Conservation (phyloP, 1,140 invertebrate species). For the Pseudomyrmex concolor region DNA sequence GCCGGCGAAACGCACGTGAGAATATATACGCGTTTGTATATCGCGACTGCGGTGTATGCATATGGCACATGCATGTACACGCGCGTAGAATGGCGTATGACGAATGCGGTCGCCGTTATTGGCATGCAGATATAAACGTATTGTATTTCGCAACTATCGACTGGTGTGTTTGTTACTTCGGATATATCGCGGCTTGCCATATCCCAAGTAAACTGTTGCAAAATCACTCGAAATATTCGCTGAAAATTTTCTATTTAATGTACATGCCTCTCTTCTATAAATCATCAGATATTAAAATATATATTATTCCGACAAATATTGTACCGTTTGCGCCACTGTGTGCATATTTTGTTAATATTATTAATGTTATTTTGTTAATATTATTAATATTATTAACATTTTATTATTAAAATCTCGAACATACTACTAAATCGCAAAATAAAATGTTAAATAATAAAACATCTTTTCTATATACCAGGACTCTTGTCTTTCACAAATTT, state of each 20-base stretch:
- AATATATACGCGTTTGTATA: conserved; percentile 7
- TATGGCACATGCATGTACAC: neutral
- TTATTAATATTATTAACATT: too few relatives aligned
- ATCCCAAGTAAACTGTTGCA: neutral
- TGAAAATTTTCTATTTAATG: too few relatives aligned
- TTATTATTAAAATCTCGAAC: too few relatives aligned
- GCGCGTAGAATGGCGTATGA: conserved; percentile 28
- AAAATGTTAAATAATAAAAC: too few relatives aligned
- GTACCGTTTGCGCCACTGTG: too few relatives aligned
- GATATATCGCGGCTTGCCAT: conserved; percentile 18
- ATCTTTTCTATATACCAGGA: too few relatives aligned
- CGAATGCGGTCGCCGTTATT: conserved; percentile 41
- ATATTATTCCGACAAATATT: neutral
- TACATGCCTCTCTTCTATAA: too few relatives aligned
- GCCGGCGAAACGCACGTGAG: conserved; percentile 52
- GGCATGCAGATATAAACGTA: neutral
- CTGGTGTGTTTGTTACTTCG: conserved; percentile 23
- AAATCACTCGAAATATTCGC: neutral
- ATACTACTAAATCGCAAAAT: too few relatives aligned
- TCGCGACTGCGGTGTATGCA: neutral
- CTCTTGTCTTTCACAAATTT: too few relatives aligned
- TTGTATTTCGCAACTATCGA: conserved; percentile 3
- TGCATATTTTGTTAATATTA: too few relatives aligned
- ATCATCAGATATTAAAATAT: neutral
- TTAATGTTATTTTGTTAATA: too few relatives aligned